Conservation (phyloP, 37 sponge, comb jelly and placozoan genomes). For the Axinella damicornis region DNA sequence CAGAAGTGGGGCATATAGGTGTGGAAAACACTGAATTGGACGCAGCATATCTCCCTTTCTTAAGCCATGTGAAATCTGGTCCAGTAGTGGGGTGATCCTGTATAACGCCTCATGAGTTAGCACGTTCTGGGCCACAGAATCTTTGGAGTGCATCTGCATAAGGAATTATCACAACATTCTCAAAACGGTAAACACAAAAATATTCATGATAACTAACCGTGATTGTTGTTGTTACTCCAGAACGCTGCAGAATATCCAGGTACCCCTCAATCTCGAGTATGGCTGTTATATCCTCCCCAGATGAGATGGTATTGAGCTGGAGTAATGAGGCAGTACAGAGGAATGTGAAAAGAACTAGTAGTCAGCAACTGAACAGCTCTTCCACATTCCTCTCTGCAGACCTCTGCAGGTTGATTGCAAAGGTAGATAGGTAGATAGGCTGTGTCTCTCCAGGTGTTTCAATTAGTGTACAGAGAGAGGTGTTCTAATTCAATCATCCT, state of each 20-base stretch:
- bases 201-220: background rate
- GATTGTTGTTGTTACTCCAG: background rate
- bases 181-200: background rate
- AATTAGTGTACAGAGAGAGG: no score
- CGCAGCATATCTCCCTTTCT: background rate
- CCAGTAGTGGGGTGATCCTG: background rate
- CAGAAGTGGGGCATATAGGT: background rate
- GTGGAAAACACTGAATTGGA: background rate
- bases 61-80: background rate
- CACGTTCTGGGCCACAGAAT: background rate
- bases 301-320: no score
- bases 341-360: no score
- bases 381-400: no score
- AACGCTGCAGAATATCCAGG: background rate
- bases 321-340: no score
- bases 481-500: no score
- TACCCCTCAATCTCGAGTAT: no score
- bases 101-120: background rate
- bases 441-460: no score
- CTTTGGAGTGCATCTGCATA: background rate
- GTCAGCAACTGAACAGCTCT: no score
- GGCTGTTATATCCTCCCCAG: no score
- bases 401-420: no score
- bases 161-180: background rate
- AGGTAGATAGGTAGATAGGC: no score